phyloP scores from a whole-genome alignment of 2,113 vertebrate genomes.

The Trichomycterus rosablanca region DNA sequence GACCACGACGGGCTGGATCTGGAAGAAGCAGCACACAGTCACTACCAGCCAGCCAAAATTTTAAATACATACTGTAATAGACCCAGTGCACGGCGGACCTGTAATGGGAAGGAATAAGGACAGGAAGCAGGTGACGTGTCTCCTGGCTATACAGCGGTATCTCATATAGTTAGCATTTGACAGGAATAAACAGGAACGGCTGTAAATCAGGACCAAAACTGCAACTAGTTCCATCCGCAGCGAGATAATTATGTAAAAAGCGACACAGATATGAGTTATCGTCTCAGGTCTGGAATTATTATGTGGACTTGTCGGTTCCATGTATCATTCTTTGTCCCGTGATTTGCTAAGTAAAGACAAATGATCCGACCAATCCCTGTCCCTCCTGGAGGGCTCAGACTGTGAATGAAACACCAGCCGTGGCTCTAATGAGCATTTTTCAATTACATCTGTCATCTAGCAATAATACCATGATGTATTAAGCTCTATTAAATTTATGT shows the following conservation, averaged over 20 bases:
- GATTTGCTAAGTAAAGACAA: conserved; percentile 65
- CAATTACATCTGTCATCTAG: conserved; percentile 98
- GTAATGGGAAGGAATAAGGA: conserved; percentile 20
- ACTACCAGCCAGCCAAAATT: conserved; percentile 26
- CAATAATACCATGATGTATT: conserved; percentile 98
- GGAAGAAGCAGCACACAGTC: conserved; percentile 15
- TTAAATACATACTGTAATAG: conserved; percentile 34
- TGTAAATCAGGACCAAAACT: too few relatives aligned
- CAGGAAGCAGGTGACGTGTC: conserved; percentile 29
- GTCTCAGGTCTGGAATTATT: conserved; percentile 1
- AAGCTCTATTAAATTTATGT: conserved; percentile 97
- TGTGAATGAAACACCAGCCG: conserved; percentile 85
- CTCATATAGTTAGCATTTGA: conserved; percentile 11
- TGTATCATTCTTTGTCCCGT: conserved; percentile 62
- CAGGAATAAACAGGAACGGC: too few relatives aligned
- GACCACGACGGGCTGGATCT: conserved; percentile 42
- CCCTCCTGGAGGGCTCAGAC: conserved; percentile 74
- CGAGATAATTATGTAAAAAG: too few relatives aligned
- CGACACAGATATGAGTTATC: not conserved
- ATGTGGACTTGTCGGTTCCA: conserved; percentile 21
- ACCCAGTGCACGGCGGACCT: conserved; percentile 20
- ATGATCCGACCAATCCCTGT: conserved; percentile 64
- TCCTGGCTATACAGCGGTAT: conserved; percentile 3
- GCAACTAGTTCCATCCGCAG: conserved; percentile 2
- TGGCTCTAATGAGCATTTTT: conserved; percentile 99